Evolutionary conservation across 2,888 invertebrate species (phyloP).

Genomic region (Thereva unica): DNA sequence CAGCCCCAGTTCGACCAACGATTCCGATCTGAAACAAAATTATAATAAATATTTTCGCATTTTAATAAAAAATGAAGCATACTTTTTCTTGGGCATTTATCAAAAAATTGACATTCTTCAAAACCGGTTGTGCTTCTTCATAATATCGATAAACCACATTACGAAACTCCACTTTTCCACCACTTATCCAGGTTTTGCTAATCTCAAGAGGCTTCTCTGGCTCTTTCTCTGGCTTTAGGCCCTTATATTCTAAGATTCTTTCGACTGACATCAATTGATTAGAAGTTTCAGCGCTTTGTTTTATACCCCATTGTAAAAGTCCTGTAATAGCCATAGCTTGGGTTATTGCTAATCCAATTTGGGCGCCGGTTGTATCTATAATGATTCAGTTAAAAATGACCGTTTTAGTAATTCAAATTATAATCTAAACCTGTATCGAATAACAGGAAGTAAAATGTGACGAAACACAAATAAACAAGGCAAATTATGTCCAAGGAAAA

Average conservation of each 20-base stretch:
- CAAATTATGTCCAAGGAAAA: conserved; percentile 69
- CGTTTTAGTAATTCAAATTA: no score
- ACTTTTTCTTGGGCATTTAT: conserved; percentile 63
- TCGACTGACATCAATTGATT: conserved; percentile 74
- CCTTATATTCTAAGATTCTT: conserved; percentile 70
- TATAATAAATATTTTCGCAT: conserved; percentile 2
- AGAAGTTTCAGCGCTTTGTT: conserved; percentile 72
- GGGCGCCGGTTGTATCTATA: conserved; percentile 51
- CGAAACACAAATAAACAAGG: conserved; percentile 65
- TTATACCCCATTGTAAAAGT: conserved; percentile 71
- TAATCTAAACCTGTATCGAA: conserved; percentile 41
- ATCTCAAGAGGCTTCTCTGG: conserved; percentile 46
- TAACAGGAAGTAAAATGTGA: conserved; percentile 68
- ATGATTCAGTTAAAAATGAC: not conserved
- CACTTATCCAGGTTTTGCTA: conserved; percentile 59
- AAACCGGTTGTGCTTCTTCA: conserved; percentile 78
- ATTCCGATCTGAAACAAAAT: conserved; percentile 60
- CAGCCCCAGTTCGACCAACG: conserved; percentile 71
- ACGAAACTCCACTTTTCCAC: conserved; percentile 60
- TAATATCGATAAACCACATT: conserved; percentile 70
- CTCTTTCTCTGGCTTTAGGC: conserved; percentile 55
- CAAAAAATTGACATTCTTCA: conserved; percentile 68
- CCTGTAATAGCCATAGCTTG: conserved; percentile 60
- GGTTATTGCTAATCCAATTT: conserved; percentile 62
- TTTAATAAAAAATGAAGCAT: conserved; percentile 34